Evolutionary conservation across 2,113 vertebrate species (phyloP).

Genomic region (Falco punctatus): DNA sequence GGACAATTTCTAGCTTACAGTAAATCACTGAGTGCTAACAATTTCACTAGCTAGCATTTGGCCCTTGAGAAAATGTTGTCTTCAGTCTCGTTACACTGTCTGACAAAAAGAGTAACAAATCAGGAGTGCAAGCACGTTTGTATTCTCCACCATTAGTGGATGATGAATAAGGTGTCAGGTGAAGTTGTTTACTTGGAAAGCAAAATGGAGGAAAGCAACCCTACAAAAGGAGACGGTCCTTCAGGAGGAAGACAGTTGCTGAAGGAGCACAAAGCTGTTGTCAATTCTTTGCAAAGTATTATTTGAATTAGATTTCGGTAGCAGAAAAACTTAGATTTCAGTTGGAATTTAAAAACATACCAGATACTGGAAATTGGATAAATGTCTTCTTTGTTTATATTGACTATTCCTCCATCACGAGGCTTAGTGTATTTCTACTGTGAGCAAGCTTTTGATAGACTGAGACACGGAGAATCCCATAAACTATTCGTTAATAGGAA

Average conservation of each 20-base stretch:
- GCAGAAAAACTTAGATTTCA: not conserved
- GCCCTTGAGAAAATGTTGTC: not conserved
- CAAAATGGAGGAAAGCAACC: not conserved
- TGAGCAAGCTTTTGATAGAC: not conserved
- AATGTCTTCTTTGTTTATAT: not conserved
- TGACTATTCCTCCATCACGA: not conserved
- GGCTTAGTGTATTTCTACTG: not conserved
- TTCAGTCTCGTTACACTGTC: not conserved
- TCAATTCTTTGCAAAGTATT: not conserved
- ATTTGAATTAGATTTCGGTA: not conserved
- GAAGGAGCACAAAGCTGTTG: not conserved
- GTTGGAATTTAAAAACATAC: not conserved
- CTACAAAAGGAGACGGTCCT: not conserved
- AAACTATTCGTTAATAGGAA: not conserved
- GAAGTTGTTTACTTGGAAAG: constrained; percentile 17
- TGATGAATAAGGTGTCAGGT: constrained; percentile 18
- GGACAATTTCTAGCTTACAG: not conserved
- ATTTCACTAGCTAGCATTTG: not conserved
- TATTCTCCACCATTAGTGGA: not conserved
- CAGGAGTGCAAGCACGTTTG: not conserved
- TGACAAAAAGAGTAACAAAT: not conserved
- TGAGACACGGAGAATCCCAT: not conserved
- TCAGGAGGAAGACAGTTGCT: not conserved
- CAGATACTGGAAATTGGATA: not conserved
- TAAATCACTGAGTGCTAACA: not conserved